Percentiles rank a stretch among this genome's conserved stretches.
Conservation (phyloP, 2,797 vertebrate species). For the Stomatorhinus walkeri region DNA sequence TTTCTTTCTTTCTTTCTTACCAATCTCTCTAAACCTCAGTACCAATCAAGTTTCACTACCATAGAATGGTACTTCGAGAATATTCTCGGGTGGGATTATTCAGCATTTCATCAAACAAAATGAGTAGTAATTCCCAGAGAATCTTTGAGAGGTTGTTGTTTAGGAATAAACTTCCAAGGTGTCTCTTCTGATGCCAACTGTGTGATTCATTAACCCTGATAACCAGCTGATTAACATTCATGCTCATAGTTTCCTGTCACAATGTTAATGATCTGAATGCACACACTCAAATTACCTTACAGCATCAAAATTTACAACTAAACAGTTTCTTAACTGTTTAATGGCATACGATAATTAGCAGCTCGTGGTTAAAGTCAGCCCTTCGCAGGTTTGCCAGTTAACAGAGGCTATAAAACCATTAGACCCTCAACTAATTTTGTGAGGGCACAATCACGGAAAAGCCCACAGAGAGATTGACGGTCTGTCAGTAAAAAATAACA, state of each 20-base stretch:
- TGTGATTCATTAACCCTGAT: slow-evolving; percentile 28
- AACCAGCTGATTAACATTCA: slow-evolving; percentile 36
- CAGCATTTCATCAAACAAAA: background rate
- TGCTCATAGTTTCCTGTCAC: slow-evolving; percentile 41
- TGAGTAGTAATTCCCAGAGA: background rate
- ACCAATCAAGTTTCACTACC: background rate
- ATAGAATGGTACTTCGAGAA: background rate
- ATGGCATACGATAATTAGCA: slow-evolving; percentile 65
- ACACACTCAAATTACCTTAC: slow-evolving; percentile 67
- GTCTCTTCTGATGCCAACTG: background rate
- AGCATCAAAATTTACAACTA: slow-evolving; percentile 63
- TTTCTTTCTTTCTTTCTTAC: background rate
- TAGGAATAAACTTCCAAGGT: background rate
- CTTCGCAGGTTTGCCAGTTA: slow-evolving; percentile 49
- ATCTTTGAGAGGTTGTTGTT: background rate
- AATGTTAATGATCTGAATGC: slow-evolving; percentile 53
- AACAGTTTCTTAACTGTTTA: slow-evolving; percentile 72
- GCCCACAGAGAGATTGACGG: background rate
- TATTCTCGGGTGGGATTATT: background rate
- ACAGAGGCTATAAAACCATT: slow-evolving; percentile 46
- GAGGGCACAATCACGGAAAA: slow-evolving; percentile 8
- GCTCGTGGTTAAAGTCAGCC: slow-evolving; percentile 53
- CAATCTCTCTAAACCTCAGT: slow-evolving; percentile 41
- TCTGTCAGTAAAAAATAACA: background rate
- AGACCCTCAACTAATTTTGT: slow-evolving; percentile 26